Percentiles rank a stretch among this genome's conserved stretches.
These are phyloP conservation scores for Antennarius maculatus DNA, from an alignment of 2,797 vertebrate genomes.

Conservation along the genomic window DNA sequence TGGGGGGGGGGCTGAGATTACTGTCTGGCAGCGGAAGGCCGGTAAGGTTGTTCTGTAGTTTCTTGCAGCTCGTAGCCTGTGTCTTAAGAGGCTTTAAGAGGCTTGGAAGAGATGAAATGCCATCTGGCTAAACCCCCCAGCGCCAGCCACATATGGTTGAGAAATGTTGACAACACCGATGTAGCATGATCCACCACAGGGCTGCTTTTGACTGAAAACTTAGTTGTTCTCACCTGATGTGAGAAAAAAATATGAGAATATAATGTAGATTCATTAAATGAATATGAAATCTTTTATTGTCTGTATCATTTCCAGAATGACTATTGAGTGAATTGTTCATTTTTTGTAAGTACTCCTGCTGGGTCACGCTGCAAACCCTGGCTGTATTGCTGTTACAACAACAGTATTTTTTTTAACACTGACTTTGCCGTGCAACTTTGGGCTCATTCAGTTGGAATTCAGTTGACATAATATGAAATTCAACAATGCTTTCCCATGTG, in stretches of 20 bases:
- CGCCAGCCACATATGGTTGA: conserved; percentile 36
- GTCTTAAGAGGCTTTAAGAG: conserved; percentile 75
- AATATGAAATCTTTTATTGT: neutral
- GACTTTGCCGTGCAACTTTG: too few relatives aligned
- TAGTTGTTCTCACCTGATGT: neutral
- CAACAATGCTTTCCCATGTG: neutral
- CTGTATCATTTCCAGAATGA: neutral
- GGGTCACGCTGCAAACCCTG: neutral
- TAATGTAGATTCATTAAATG: neutral
- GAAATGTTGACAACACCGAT: conserved; percentile 34
- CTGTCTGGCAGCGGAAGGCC: conserved; percentile 42
- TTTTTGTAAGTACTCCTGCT: neutral
- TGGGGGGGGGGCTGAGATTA: conserved; percentile 53
- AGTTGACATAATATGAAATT: neutral
- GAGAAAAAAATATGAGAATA: neutral
- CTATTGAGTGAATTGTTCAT: neutral
- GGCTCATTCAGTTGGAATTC: neutral
- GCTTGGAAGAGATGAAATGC: conserved; percentile 71
- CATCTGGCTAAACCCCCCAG: conserved; percentile 69
- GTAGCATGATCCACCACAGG: conserved; percentile 17
- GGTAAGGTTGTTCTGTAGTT: conserved; percentile 63
- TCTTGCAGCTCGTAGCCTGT: conserved; percentile 48
- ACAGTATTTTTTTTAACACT: too few relatives aligned
- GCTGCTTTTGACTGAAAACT: conserved; percentile 2
- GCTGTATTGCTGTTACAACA: too few relatives aligned